Evolutionary conservation across 2,113 vertebrate species (phyloP).

Genomic region (Equus przewalskii): DNA sequence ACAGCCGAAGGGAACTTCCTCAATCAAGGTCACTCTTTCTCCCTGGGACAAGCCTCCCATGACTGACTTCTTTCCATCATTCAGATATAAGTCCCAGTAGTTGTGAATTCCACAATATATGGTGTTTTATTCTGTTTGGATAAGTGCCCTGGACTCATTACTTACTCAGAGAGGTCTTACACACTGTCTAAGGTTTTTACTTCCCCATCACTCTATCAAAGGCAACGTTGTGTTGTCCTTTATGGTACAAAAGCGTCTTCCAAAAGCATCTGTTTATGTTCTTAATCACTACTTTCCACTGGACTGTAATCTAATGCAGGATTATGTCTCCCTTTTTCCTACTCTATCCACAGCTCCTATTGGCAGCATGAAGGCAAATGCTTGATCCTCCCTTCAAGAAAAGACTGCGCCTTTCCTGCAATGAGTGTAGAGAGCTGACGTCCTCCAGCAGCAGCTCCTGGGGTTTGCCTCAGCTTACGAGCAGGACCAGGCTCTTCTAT

Average conservation of each 20-base stretch:
- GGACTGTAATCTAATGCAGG: neutral
- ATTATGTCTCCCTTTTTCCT: no score
- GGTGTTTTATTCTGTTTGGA: rapidly evolving
- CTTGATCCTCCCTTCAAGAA: neutral
- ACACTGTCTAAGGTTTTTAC: neutral
- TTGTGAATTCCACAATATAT: rapidly evolving
- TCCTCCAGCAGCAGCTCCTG: neutral
- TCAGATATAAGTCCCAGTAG: no score
- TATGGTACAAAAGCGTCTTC: neutral
- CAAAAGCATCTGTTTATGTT: neutral
- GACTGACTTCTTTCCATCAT: neutral
- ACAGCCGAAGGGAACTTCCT: neutral
- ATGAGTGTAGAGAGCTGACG: neutral
- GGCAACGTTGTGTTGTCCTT: neutral
- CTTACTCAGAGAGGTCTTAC: no score
- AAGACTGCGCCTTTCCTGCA: neutral
- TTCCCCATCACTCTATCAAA: neutral
- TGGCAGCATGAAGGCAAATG: rapidly evolving
- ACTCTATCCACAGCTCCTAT: neutral
- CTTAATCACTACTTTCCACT: rapidly evolving
- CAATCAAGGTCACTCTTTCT: neutral
- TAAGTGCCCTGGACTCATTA: neutral
- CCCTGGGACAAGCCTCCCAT: neutral
- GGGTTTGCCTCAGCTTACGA: neutral
- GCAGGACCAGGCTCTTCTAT: neutral